A percentile compares a stretch with the other conserved stretches of the same genome.
These are phyloP conservation scores for Aradophagus sp. DNA, from an alignment of 1,140 invertebrate species.

Conservation along the genomic window DNA sequence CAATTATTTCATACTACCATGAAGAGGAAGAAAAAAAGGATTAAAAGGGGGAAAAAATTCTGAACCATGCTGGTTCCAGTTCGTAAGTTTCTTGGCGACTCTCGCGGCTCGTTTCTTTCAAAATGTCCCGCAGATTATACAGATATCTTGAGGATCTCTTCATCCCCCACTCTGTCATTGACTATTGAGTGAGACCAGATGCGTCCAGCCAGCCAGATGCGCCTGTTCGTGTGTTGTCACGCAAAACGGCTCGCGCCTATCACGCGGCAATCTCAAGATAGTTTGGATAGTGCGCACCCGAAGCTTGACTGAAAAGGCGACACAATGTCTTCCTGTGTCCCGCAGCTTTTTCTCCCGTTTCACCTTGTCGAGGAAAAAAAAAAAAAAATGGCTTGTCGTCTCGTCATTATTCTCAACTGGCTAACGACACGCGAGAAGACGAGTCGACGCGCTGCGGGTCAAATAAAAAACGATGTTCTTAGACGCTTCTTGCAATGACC, in stretches of 20 bases:
- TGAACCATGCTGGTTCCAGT: too few relatives aligned
- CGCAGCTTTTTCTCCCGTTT: slow-evolving; percentile 10
- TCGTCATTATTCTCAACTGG: slow-evolving; percentile 34
- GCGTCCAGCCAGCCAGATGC: slow-evolving; percentile 43
- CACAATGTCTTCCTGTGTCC: too few relatives aligned
- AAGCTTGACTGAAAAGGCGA: slow-evolving; percentile 21
- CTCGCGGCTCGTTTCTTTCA: too few relatives aligned
- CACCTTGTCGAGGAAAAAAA: not conserved
- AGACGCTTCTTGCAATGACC: slow-evolving; percentile 46
- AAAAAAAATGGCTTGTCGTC: slow-evolving; percentile 23
- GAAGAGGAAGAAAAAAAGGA: too few relatives aligned
- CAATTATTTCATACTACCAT: too few relatives aligned
- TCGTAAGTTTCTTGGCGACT: too few relatives aligned
- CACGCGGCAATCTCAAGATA: slow-evolving; percentile 45
- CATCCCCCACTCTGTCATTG: slow-evolving; percentile 41
- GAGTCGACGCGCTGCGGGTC: slow-evolving; percentile 17
- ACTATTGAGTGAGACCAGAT: slow-evolving; percentile 51
- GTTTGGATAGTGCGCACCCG: slow-evolving; percentile 19
- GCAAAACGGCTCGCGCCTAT: slow-evolving; percentile 49
- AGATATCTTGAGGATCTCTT: slow-evolving; percentile 37
- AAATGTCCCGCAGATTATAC: too few relatives aligned
- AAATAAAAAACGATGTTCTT: slow-evolving; percentile 42
- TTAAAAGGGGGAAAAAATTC: too few relatives aligned
- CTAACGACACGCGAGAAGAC: slow-evolving; percentile 22
- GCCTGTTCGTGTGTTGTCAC: slow-evolving; percentile 52